Percentiles rank a stretch among this genome's conserved stretches.
phyloP scores from a whole-genome alignment of 2,113 vertebrate genomes.

The Toxotes jaculatrix region DNA sequence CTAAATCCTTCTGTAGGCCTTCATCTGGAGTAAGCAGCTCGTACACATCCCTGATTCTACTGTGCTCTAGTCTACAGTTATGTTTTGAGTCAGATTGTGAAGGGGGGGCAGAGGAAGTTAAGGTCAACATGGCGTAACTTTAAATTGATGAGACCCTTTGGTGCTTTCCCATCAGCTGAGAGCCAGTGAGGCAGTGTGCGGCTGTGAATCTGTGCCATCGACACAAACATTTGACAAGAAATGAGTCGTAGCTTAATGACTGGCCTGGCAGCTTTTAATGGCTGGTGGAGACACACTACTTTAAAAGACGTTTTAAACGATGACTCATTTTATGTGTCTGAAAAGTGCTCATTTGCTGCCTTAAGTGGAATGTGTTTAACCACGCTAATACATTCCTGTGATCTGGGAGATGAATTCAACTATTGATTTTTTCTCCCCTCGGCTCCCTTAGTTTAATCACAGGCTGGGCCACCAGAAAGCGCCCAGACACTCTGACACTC shows the following conservation, averaged over 20 bases:
- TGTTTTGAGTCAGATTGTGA: neutral
- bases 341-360: slow-evolving; percentile 60
- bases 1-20: neutral
- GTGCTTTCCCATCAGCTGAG: neutral
- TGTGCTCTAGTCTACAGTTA: neutral
- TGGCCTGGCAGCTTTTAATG: slow-evolving; percentile 70
- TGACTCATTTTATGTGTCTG: slow-evolving; percentile 74
- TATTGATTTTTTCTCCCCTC: slow-evolving; percentile 67
- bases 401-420: slow-evolving; percentile 71
- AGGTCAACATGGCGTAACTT: slow-evolving; percentile 27
- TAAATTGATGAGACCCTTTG: slow-evolving; percentile 49
- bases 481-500: neutral
- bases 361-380: slow-evolving; percentile 74
- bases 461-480: slow-evolving; percentile 40
- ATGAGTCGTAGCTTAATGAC: slow-evolving; percentile 70
- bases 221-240: slow-evolving; percentile 68
- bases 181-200: neutral
- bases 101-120: neutral
- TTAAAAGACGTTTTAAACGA: slow-evolving; percentile 69
- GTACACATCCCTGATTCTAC: neutral
- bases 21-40: neutral
- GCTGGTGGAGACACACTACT: slow-evolving; percentile 60
- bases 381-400: slow-evolving; percentile 64
- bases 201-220: slow-evolving; percentile 59
- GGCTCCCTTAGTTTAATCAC: slow-evolving; percentile 52